phyloP scores from a whole-genome alignment of 2,888 invertebrate genomes.

The Tuberolachnus salignus region DNA sequence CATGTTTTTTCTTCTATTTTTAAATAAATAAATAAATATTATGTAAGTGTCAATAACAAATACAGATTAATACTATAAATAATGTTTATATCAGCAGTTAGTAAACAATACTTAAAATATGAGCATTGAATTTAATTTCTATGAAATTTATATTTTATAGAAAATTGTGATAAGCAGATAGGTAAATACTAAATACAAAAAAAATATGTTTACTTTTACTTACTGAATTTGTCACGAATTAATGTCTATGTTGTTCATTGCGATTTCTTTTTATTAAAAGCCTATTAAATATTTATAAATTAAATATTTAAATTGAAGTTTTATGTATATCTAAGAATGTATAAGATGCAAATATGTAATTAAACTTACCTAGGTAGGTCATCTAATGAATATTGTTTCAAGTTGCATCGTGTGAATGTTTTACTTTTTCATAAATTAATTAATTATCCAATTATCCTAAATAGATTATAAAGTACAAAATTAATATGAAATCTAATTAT shows the following conservation, averaged over 20 bases:
- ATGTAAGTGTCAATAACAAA: too few relatives aligned
- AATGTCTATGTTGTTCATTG: constrained; percentile 30
- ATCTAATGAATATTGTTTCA: not conserved
- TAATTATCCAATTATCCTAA: not conserved
- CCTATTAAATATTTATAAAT: not conserved
- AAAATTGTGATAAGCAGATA: not conserved
- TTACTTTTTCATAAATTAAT: not conserved
- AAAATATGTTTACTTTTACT: constrained; percentile 22
- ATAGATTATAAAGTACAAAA: not conserved
- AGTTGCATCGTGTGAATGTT: not conserved
- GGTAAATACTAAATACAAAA: not conserved
- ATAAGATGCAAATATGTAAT: not conserved
- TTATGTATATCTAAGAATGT: not conserved
- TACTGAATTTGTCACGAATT: constrained; percentile 32
- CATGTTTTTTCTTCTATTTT: too few relatives aligned
- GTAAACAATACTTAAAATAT: too few relatives aligned
- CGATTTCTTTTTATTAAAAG: not conserved
- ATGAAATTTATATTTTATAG: not conserved
- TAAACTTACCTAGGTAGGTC: constrained; percentile 14
- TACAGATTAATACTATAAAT: too few relatives aligned
- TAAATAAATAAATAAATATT: too few relatives aligned
- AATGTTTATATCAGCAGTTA: too few relatives aligned
- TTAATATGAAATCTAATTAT: not conserved
- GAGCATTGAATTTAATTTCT: too few relatives aligned
- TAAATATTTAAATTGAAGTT: not conserved